phyloP scores from a whole-genome alignment of 2,888 invertebrate species.

The Ormia ochracea region DNA sequence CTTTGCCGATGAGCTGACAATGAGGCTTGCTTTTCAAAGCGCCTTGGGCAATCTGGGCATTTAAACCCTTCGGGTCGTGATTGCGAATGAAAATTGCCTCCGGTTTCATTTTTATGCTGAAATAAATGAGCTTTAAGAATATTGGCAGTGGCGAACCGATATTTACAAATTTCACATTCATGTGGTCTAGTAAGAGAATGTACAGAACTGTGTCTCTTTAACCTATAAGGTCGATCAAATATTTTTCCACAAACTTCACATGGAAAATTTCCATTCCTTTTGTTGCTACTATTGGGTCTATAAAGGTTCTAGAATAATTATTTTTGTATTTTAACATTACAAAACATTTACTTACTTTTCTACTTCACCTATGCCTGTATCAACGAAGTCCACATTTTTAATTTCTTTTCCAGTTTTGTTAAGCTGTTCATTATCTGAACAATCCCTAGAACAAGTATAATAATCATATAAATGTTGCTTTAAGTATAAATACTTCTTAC shows the following conservation, averaged over 20 bases:
- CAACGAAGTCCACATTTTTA: conserved; percentile 49
- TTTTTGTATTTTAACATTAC: neutral
- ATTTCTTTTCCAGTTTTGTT: conserved; percentile 13
- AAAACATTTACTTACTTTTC: conserved; percentile 45
- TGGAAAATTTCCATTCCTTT: conserved; percentile 58
- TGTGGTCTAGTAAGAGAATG: conserved; percentile 68
- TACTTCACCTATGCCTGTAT: conserved; percentile 50
- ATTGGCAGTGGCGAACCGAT: conserved; percentile 59
- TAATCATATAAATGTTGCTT: neutral
- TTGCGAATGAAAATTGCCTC: neutral
- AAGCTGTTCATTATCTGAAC: conserved; percentile 10
- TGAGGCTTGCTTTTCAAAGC: conserved; percentile 78
- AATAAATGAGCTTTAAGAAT: conserved; percentile 68
- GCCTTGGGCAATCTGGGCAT: conserved; percentile 79
- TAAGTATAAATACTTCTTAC: conserved; percentile 16
- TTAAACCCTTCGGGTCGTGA: conserved; percentile 68
- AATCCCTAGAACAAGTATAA: neutral
- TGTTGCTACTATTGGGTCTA: conserved; percentile 64
- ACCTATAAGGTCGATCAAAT: conserved; percentile 77
- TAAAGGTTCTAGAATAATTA: neutral
- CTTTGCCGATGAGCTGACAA: conserved; percentile 77
- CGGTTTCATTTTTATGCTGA: conserved; percentile 37
- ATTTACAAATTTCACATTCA: conserved; percentile 68
- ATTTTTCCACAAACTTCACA: conserved; percentile 78
- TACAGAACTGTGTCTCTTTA: conserved; percentile 69